Evolutionary conservation across 1,140 invertebrate genomes (phyloP), one percentile per base, ranked within the genome.

Genomic region (Brachionus sp.): DNA sequence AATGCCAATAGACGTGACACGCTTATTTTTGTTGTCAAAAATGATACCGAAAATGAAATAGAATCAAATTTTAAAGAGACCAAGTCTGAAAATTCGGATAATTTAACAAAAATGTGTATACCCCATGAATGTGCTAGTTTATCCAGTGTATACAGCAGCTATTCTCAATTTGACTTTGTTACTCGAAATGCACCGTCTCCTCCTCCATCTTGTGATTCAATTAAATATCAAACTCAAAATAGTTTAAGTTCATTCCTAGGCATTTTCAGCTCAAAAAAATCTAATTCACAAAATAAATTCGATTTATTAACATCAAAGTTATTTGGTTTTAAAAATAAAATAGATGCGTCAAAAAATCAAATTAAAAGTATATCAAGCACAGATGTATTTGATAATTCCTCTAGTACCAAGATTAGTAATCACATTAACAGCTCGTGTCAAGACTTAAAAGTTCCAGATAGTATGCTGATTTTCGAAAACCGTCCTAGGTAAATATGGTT

Each of bases 381-480:
- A 29, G 44, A 46, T 29, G 9, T 46, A 12, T 25, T 35, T 46
- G 23, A 75, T 50, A 23, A 25, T 75, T 25, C n/a, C 25, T 46
- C 16, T 23, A 23, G 9, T 25, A 46, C 12, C 10, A 44, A 46
- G 19, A 57, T 57, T 23, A 23, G 9, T 9, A 57, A 57, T 23
- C 50, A 57, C 3, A 57, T 57, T 19, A 57, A 57, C 19, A 57
- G 16, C 44, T 75, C 70, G 7, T 25, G n/a, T 2, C 70, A 75
- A 75, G 70, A 75, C 23, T 29, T 75, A 12, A 80, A 66, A 80
- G 46, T 80, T 62, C 77, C 77, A 19, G 77, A 80, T 62, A 42
- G 35, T n/a, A 42, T 80, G 33, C 13, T 82, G 16, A 82, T 82
- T 3, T 82, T 82, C 7, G 80, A 82, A 68, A 70, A 82, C 9